These are phyloP conservation scores for Nesidiocoris tenuis DNA, from an alignment of 2,888 invertebrate genomes.

Conservation along the genomic window DNA sequence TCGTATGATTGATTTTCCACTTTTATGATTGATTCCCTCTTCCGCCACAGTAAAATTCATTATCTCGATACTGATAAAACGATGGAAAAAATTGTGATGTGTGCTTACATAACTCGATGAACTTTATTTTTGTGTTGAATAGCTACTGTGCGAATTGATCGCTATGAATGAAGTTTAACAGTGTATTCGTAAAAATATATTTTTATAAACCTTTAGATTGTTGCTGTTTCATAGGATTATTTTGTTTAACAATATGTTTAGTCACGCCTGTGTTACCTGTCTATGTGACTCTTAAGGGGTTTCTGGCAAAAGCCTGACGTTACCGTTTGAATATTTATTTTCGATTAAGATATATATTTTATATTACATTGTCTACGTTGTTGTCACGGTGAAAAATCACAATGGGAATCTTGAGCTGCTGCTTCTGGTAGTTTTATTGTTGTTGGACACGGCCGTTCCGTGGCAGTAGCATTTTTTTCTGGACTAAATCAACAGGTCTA, in stretches of 20 bases:
- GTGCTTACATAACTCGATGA: conserved; percentile 15
- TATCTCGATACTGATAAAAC: neutral
- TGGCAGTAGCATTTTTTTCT: too few species aligned
- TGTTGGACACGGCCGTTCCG: neutral
- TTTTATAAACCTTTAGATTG: conserved; percentile 33
- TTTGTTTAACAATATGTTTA: conserved; percentile 20
- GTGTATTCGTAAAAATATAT: conserved; percentile 35
- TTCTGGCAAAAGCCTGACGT: neutral
- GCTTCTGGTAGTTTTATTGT: too few species aligned
- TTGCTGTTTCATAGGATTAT: conserved; percentile 36
- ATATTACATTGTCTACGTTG: neutral
- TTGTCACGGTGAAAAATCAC: too few species aligned
- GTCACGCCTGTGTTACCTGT: conserved; percentile 25
- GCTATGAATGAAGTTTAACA: conserved; percentile 18
- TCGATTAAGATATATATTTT: neutral
- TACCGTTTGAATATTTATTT: neutral
- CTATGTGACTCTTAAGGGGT: neutral
- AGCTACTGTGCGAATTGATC: conserved; percentile 13
- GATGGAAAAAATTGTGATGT: conserved; percentile 6
- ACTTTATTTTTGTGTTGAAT: conserved; percentile 18
- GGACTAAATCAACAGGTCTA: too few species aligned
- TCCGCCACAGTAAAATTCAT: too few species aligned
- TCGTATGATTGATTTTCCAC: too few species aligned
- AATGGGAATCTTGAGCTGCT: too few species aligned
- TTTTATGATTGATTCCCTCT: too few species aligned